Base-by-base conservation (phyloP, 2,888 invertebrate genomes). In the Clanis bilineata region DNA sequence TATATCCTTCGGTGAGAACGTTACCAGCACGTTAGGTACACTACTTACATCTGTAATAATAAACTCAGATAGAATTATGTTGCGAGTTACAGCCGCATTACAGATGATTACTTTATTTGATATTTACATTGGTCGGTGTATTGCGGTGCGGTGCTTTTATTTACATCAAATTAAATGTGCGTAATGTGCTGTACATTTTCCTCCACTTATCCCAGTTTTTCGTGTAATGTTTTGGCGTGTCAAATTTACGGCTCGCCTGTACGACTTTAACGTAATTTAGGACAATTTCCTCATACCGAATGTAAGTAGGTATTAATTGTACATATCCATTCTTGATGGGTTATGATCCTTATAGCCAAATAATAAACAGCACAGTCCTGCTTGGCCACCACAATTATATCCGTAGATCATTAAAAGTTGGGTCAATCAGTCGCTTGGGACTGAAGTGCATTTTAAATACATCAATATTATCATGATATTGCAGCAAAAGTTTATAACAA, bases 1-100 rank as follows among this genome's bases (percentile, higher is more conserved):
- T 87, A 79, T 79, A 78, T 81, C 85, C 69, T 76, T 89, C 86
- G 67, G 65, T 74, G 68, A 70, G 77, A 60, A 69, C 70, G 74
- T 82, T 79, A 67, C 56, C 60, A 56, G 62, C 69, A 28, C 70
- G 15, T 28, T 51, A 32, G 51, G 69, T 67, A 70, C 72, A 74
- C 75, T 63, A 60, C 32, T 65, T 72, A 74, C 85, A 82, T 79
- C 82, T 85, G 85, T 76, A 70, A 74, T 84, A 86, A 85, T 78
- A 87, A 85, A 82, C 81, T 72, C 61, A 36, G 38, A 44, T 64
- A 59, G 64, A 79, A 70, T 79, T 79, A 79, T 81, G 79, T 79
- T 61, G 59, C 56, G 18, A 28, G 68, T 64, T 62, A 61, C 64
- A 45, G 63, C 58, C 36, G 36, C 51, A 51, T 51, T 56, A 58